phyloP scores from a whole-genome alignment of 2,113 vertebrate genomes.

The Sorex araneus region DNA sequence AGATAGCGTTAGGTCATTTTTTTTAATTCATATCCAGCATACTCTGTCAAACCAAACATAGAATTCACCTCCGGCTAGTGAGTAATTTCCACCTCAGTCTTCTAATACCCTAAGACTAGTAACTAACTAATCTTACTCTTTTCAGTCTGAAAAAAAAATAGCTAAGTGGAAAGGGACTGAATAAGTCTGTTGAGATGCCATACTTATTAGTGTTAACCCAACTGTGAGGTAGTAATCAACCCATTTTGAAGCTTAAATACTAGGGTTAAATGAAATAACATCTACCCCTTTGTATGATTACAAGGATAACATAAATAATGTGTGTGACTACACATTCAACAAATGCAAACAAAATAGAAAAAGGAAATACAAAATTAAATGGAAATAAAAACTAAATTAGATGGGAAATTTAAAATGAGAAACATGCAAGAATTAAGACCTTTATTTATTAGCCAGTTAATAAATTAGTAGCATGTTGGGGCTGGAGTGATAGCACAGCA shows the following conservation, averaged over 20 bases:
- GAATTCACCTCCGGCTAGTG: neutral
- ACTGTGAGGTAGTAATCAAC: neutral
- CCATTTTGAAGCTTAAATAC: neutral
- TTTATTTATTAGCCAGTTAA: neutral
- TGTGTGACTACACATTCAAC: neutral
- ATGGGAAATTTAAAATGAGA: neutral
- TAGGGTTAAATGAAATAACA: neutral
- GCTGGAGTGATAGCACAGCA: too few relatives aligned
- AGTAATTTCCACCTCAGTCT: slow-evolving; percentile 12
- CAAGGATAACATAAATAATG: slow-evolving; percentile 33
- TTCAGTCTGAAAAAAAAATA: neutral
- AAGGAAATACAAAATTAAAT: too few relatives aligned
- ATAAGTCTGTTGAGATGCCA: neutral
- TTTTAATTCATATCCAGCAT: neutral
- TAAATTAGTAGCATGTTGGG: slow-evolving; percentile 3
- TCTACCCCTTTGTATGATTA: neutral
- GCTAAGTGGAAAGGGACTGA: neutral
- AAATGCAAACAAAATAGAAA: neutral
- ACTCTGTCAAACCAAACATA: neutral
- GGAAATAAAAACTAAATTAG: too few relatives aligned
- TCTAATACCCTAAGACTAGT: slow-evolving; percentile 25
- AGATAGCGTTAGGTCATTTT: neutral
- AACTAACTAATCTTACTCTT: slow-evolving; percentile 16
- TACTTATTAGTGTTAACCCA: neutral
- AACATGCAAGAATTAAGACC: neutral